A percentile compares a stretch with the other conserved stretches of the same genome.
Conservation (phyloP, 2,888 invertebrate species). For the Stenodera caucasica region DNA sequence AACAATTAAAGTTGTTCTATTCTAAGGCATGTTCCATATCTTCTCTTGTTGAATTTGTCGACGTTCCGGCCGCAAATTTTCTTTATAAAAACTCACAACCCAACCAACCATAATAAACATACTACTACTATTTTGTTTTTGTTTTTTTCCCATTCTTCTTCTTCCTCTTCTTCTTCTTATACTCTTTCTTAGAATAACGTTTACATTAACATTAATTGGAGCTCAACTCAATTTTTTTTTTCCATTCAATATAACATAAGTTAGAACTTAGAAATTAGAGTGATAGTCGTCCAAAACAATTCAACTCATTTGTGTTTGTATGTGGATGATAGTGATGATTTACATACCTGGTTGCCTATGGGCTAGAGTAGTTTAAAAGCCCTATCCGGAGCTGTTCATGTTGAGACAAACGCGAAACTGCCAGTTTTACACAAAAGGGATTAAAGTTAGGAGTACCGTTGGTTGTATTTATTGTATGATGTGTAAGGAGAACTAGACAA, state of each 20-base stretch:
- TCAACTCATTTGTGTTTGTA: not conserved
- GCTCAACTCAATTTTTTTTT: too few relatives aligned
- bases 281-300: not conserved
- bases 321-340: not conserved
- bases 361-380: not conserved
- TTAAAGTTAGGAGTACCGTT: not conserved
- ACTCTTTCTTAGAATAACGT: too few relatives aligned
- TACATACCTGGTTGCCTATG: not conserved
- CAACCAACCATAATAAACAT: not conserved
- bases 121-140: too few relatives aligned
- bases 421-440: constrained; percentile 2
- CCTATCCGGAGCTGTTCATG: constrained; percentile 3
- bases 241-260: too few relatives aligned
- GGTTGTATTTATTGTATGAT: not conserved
- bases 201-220: too few relatives aligned
- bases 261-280: too few relatives aligned
- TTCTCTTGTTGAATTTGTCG: not conserved
- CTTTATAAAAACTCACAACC: not conserved
- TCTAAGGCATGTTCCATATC: constrained; percentile 17
- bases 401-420: constrained; percentile 8
- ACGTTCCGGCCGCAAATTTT: constrained; percentile 1
- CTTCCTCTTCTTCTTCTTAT: too few relatives aligned
- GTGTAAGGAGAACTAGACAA: too few relatives aligned
- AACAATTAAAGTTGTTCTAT: constrained; percentile 46
- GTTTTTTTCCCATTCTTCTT: too few relatives aligned